Evolutionary conservation across 2,113 vertebrate genomes (phyloP).

Genomic region (Aldabrachelys gigantea): DNA sequence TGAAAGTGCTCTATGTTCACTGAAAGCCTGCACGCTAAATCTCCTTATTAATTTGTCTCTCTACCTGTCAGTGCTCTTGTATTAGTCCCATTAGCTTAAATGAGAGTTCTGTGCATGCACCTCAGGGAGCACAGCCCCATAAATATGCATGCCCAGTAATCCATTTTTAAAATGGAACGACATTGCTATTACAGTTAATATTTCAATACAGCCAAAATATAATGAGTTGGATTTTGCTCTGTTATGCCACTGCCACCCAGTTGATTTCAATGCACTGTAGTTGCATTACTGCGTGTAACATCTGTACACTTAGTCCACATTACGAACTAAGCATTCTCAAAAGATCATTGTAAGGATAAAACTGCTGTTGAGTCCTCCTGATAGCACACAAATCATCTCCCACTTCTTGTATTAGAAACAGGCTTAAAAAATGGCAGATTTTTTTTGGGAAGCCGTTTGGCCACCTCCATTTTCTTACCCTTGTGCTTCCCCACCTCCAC

Average conservation of each 20-base stretch:
- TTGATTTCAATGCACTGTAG: neutral
- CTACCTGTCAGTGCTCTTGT: neutral
- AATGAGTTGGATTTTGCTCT: neutral
- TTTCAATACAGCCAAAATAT: neutral
- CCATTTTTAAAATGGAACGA: neutral
- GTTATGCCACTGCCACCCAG: neutral
- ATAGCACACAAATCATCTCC: neutral
- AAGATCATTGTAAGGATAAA: neutral
- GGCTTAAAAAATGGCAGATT: neutral
- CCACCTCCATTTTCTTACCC: neutral
- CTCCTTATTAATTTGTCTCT: neutral
- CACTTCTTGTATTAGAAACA: neutral
- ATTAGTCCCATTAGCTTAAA: neutral
- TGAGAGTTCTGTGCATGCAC: neutral
- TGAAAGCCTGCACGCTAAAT: neutral
- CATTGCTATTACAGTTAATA: neutral
- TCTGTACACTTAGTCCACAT: fast-evolving
- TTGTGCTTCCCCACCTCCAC: neutral
- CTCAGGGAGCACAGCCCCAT: conserved; percentile 1
- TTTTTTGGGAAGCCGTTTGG: neutral
- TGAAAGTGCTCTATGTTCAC: neutral
- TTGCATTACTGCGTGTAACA: neutral
- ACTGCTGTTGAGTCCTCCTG: fast-evolving
- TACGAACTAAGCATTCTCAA: neutral
- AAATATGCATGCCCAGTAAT: neutral